Percentiles rank a stretch among this genome's conserved stretches.
Conservation (phyloP, 2,113 vertebrate species). For the Corythoichthys intestinalis region DNA sequence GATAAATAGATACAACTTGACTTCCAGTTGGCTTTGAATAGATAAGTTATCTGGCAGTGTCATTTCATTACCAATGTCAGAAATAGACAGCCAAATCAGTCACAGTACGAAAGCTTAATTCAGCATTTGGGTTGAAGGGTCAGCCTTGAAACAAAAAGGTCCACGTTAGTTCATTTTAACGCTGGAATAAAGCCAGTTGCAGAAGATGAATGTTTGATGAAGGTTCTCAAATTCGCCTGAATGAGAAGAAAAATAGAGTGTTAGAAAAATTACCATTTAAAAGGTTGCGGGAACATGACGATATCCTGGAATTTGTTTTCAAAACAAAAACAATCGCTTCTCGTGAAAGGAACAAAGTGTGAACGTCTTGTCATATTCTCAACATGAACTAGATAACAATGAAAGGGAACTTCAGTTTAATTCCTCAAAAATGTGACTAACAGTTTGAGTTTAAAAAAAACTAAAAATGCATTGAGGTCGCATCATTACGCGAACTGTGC, state of each 20-base stretch:
- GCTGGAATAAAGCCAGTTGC: not conserved
- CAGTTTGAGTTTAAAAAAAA: not conserved
- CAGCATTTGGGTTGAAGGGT: not conserved
- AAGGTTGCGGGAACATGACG: not conserved
- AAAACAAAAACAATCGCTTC: not conserved
- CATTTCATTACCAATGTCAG: not conserved
- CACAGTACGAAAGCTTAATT: not conserved
- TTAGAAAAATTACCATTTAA: not conserved
- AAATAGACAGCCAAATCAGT: not conserved
- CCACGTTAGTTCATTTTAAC: not conserved
- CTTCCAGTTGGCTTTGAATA: not conserved
- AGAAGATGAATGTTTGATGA: not conserved
- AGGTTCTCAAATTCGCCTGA: slow-evolving; percentile 9
- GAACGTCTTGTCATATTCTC: too few species aligned
- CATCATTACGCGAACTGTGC: too few species aligned
- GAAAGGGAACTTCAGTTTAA: not conserved
- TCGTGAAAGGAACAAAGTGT: not conserved
- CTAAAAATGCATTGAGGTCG: too few species aligned
- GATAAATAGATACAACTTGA: not conserved
- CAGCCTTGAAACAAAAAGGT: not conserved
- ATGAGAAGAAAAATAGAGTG: not conserved
- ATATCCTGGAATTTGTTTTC: not conserved
- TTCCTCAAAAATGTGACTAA: not conserved
- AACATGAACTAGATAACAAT: too few species aligned
- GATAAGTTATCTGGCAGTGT: not conserved